These are phyloP conservation scores for Psylliodes chrysocephalus DNA, from an alignment of 2,888 invertebrate species.

Conservation along the genomic window DNA sequence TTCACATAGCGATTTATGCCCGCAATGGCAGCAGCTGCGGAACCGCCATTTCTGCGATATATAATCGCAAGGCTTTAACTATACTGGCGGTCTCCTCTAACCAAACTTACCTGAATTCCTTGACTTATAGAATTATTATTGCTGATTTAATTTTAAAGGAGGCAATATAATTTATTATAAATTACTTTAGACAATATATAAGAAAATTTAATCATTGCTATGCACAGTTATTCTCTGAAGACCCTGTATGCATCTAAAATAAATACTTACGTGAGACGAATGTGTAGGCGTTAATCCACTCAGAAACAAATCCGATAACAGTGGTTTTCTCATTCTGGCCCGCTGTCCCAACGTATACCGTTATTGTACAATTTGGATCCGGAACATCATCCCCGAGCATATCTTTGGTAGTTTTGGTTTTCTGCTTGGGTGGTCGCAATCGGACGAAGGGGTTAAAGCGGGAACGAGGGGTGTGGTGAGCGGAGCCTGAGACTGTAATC, in stretches of 20 bases:
- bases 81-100: too few relatives aligned
- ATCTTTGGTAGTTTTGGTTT: constrained; percentile 56
- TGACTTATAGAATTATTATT: too few relatives aligned
- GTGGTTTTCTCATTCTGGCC: constrained; percentile 60
- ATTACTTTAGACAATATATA: too few relatives aligned
- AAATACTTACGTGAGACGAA: constrained; percentile 75
- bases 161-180: too few relatives aligned
- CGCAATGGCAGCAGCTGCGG: too few relatives aligned
- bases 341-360: constrained; percentile 59
- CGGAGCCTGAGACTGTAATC: constrained; percentile 53
- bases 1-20: too few relatives aligned
- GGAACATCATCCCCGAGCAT: constrained; percentile 60
- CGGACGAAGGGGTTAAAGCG: constrained; percentile 45
- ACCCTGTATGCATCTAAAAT: neutral
- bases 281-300: constrained; percentile 76
- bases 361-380: constrained; percentile 66
- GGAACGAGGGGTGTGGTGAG: constrained; percentile 48
- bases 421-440: constrained; percentile 49
- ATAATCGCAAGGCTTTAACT: too few relatives aligned
- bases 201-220: too few relatives aligned
- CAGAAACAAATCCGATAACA: constrained; percentile 74
- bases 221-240: too few relatives aligned
- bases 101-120: too few relatives aligned
- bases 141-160: too few relatives aligned
- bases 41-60: too few relatives aligned